phyloP scores from a whole-genome alignment of 2,113 vertebrate species.

The Hydropotes inermis region DNA sequence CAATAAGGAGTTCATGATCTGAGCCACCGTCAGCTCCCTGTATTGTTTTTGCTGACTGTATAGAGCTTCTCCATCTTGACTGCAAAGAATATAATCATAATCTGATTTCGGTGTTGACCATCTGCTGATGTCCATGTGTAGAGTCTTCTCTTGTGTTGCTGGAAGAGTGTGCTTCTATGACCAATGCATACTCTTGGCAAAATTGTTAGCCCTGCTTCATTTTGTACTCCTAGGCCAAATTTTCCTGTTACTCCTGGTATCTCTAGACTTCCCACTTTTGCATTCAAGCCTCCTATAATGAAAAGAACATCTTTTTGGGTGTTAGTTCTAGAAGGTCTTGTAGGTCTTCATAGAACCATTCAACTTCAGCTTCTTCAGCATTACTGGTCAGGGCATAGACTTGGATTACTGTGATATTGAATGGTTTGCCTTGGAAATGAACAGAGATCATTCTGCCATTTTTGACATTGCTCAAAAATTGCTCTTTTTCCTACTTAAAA shows the following conservation, averaged over 20 bases:
- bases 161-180: no score
- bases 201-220: not conserved
- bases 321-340: not conserved
- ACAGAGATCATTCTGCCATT: not conserved
- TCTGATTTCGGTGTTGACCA: no score
- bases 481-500: not conserved
- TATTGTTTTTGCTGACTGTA: no score
- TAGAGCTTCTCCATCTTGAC: no score
- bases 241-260: not conserved
- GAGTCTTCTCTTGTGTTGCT: no score
- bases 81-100: no score
- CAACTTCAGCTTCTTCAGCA: no score
- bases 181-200: no score
- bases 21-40: no score
- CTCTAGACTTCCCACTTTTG: not conserved
- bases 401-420: not conserved
- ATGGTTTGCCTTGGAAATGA: not conserved
- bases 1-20: no score
- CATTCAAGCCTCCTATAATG: not conserved
- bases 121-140: no score
- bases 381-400: no score
- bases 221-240: not conserved
- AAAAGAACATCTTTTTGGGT: not conserved
- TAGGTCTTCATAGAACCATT: not conserved
- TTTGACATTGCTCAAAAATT: not conserved